Evolutionary conservation across 2,113 vertebrate genomes (phyloP).

Genomic region (Cinclus mexicanus): DNA sequence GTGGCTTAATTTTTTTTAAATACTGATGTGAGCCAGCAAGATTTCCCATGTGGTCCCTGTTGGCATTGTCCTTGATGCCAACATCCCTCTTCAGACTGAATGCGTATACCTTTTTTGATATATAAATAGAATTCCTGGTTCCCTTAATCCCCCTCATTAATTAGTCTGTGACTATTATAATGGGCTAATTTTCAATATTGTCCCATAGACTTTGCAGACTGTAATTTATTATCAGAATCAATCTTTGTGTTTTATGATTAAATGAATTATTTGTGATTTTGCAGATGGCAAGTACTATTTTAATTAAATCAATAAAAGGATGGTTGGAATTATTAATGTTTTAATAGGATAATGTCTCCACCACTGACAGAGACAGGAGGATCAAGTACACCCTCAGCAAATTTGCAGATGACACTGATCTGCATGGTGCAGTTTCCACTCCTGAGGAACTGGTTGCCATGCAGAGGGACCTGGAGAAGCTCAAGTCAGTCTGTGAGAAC

Average conservation of each 20-base stretch:
- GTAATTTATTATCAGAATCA: neutral
- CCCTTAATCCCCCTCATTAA: neutral
- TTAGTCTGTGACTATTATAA: neutral
- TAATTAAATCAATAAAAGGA: neutral
- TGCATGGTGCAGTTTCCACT: neutral
- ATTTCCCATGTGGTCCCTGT: neutral
- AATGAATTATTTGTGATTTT: neutral
- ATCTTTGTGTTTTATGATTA: neutral
- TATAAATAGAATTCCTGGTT: neutral
- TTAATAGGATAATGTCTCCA: neutral
- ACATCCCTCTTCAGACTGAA: neutral
- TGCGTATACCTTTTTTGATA: neutral
- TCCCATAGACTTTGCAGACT: neutral
- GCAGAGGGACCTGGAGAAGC: neutral
- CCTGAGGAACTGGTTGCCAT: neutral
- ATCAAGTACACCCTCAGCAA: neutral
- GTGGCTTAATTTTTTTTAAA: neutral
- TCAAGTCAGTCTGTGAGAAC: accelerated
- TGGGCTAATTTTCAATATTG: neutral
- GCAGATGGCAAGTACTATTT: neutral
- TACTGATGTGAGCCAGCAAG: neutral
- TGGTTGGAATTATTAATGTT: neutral
- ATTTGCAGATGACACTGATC: neutral
- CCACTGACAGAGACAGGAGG: neutral
- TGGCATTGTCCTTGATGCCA: neutral